These are phyloP conservation scores for Tribolium castaneum DNA, from an alignment of 1,140 invertebrate genomes.

Conservation along the genomic window DNA sequence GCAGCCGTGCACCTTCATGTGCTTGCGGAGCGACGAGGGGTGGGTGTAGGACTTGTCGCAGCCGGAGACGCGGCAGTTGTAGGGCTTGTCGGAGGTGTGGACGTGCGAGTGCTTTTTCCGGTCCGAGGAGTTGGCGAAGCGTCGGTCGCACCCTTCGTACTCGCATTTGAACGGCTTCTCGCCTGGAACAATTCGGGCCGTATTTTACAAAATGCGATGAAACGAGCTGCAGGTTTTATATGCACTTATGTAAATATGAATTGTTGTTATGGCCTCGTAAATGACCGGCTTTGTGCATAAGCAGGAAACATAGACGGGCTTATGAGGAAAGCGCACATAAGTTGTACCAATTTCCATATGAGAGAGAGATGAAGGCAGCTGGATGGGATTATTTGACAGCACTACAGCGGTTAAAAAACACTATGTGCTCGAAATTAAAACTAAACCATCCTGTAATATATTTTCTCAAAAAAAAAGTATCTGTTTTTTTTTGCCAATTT, in stretches of 20 bases:
- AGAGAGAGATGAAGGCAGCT: neutral
- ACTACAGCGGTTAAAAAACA: too few species aligned
- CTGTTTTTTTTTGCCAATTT: too few species aligned
- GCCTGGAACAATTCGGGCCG: conserved; percentile 76
- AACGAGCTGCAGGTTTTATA: neutral
- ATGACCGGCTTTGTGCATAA: neutral
- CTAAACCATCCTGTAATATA: too few species aligned
- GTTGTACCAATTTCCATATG: neutral
- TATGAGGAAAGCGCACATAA: neutral
- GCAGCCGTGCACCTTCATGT: conserved; percentile 89
- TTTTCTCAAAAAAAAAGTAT: too few species aligned
- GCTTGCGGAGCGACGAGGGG: conserved; percentile 95
- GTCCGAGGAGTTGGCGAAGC: conserved; percentile 98
- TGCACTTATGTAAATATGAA: neutral
- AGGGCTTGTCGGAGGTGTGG: conserved; percentile 99
- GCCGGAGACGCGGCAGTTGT: conserved; percentile 95
- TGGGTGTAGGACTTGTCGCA: conserved; percentile 99
- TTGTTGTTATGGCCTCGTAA: neutral
- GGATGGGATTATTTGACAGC: neutral
- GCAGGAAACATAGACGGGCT: neutral
- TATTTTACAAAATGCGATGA: neutral
- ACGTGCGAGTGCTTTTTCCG: conserved; percentile 99
- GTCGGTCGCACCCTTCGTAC: conserved; percentile 94
- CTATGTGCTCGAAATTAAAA: too few species aligned
- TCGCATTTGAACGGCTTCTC: conserved; percentile 99